Evolutionary conservation across 35 echinoderm and acorn worm species (phyloP), one percentile per base, ranked within the genome.

Genomic region (Anneissia japonica): DNA sequence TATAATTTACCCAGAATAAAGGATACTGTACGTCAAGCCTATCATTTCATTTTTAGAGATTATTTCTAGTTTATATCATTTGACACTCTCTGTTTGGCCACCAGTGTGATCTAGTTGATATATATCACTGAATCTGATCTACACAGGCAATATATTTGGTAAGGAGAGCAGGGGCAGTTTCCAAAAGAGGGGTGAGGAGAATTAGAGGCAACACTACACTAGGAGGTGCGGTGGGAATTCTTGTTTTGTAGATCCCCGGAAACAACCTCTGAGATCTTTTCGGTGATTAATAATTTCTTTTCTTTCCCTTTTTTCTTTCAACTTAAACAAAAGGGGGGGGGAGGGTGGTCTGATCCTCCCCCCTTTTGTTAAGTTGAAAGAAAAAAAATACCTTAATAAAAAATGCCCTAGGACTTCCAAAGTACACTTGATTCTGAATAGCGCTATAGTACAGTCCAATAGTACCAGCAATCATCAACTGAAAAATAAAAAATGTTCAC

Each of bases 361-460:
- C 51, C n/a, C n/a, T 64, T 64, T 14, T 64, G 51, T 14, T 14
- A n/a, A 64, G 12, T 14, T 14, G 26, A 16, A 82, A 16, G 16
- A 82, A 19, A 89, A 46, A 26, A 89, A 84, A 86, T 94, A 99
- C 96, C 92, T 99, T 99, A 77, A 99, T 73, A 84, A 93, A 82
- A 81, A 99, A 91, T 75, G 89, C 86, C 85, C 88, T 99, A 56
- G 87, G 84, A 89, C 89, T 94, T 81, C 92, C 88, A 36, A 87
- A 90, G 89, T 94, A 99, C n/a, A 90, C 92, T 55, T 87, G 86
- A 38, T 74, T 39, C 84, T 87, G 85, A 88, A 89, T 99, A 89
- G 96, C 96, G 89, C 92, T 94, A 87, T 94, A 99, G 72, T 99
- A 99, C 46, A 99, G 90, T 28, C 96, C 96, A 73, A 93, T 38